A percentile compares a stretch with the other conserved stretches of the same genome.
Evolutionary conservation across 1,140 invertebrate species (phyloP).

Genomic region (Trichomalopsis sarcophagae): DNA sequence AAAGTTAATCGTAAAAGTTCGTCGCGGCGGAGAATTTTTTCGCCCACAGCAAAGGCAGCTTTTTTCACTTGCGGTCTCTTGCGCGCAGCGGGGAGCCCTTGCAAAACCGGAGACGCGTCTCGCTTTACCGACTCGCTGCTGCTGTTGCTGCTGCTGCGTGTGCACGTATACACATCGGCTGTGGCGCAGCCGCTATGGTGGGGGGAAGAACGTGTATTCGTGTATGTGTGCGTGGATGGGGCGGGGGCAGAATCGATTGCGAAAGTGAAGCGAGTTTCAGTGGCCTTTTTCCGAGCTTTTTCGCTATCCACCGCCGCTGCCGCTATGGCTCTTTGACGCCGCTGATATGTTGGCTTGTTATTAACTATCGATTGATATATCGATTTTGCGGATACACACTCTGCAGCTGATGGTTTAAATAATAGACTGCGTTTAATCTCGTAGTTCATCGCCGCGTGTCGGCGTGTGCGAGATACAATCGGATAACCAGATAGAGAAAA

Average conservation of each 20-base stretch:
- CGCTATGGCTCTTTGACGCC: background rate
- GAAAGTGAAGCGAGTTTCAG: conserved; percentile 13
- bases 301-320: background rate
- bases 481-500: background rate
- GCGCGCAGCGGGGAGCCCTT: background rate
- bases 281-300: conserved; percentile 9
- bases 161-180: background rate
- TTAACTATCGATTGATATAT: too few species aligned
- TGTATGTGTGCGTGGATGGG: background rate
- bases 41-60: background rate
- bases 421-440: too few species aligned
- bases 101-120: conserved; percentile 1
- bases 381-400: too few species aligned
- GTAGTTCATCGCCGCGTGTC: too few species aligned
- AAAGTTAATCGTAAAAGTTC: too few species aligned
- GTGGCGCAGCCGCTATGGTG: background rate
- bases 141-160: background rate
- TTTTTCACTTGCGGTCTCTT: background rate
- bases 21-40: background rate
- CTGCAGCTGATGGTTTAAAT: too few species aligned
- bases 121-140: background rate
- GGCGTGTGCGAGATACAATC: too few species aligned
- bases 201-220: background rate
- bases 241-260: conserved; percentile 8
- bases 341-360: too few species aligned